Evolutionary conservation across 2,888 invertebrate species (phyloP), one percentile per base, ranked within the genome.

Genomic region (Eustalomyia histrio): DNA sequence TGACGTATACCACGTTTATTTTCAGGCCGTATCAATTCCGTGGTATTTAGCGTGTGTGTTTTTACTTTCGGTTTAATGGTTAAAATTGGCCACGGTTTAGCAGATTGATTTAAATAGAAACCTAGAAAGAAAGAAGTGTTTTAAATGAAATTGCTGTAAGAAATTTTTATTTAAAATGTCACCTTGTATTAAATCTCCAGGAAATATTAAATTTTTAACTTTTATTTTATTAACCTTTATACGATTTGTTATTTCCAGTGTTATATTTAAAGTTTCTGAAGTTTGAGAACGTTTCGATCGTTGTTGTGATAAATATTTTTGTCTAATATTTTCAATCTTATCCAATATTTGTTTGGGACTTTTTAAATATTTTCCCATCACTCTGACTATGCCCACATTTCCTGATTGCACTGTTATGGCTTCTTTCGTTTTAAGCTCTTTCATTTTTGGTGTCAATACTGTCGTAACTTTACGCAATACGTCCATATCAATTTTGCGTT

Each of bases 121-220:
- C 76, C 81, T 76, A 9, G n/a, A 55, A 29, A 1, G 1, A 29
- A 6, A 29, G 61, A 8, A 33, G 35, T 14, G 2, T 39, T n/a
- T 52, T 4, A 8, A 14, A 39, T 8, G 12, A 18, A 21, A 18
- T 55, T 14, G 14, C 4, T 21, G 3, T 29, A 43, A 35, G 17
- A 17, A 43, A 5, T 47, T 52, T 21, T 60, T 9, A 16, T 9
- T 29, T 35, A 17, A 24, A 39, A 39, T 4, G 7, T 55, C 74
- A 89, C 89, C 89, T 82, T 85, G 80, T 64, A 89, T 61, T 7
- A 89, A 58, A 33, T 85, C 83, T 0, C 85, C 86, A 2, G 84
- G 65, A 53, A 88, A 89, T 8, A 89, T 81, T 0, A 89, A 84
- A 80, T 89, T 88, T 3, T 85, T 69, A 2, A 89, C 89, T 29